Evolutionary conservation across 1,140 invertebrate genomes (phyloP), one percentile per base, ranked within the genome.

Genomic region (Chironomus striatipennis): DNA sequence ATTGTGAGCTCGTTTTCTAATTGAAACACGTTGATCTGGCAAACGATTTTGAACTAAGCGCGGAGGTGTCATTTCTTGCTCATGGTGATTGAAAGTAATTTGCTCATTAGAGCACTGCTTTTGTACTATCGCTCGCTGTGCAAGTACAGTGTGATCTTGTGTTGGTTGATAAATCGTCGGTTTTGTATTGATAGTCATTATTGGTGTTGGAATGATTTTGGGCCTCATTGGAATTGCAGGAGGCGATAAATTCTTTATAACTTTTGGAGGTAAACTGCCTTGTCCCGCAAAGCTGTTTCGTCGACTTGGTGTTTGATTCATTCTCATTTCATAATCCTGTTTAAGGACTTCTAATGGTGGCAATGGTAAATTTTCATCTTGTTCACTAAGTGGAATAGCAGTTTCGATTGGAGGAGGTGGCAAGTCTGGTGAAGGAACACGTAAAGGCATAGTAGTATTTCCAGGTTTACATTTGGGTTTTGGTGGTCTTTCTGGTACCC

Each of bases 301-400:
- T 43, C 81, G 74, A 73, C 78, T 82, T 17, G 80, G 78, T 75
- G 81, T 78, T 18, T 78, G 76, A 42, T 77, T 8, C 15, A 21
- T 7, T 70, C 18, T 70, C 12, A 18, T 73, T 70, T 75, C 57
- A 17, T 34, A 10, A 10, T 76, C 64, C 7, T 10, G 42, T 10
- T 77, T 73, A 17, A 82, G 70, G 65, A 82, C 79, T 77, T 85
- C 82, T 10, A 87, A 85, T 20, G 90, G 90, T 8, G 90, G 89
- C 2, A 89, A 90, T n/a, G 90, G 90, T 73, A 91, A 81, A 6
- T 90, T 90, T 79, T 91, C 90, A 77, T 91, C 90, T 75, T 85
- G 86, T 73, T 86, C 84, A 7, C 9, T 10, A 47, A 79, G 78
- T 73, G 88, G 82, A 42, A 88, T 80, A 42, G 88, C 88, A 77